Base-by-base conservation (phyloP, 2,888 invertebrate species). In the Orchestes rusci region DNA sequence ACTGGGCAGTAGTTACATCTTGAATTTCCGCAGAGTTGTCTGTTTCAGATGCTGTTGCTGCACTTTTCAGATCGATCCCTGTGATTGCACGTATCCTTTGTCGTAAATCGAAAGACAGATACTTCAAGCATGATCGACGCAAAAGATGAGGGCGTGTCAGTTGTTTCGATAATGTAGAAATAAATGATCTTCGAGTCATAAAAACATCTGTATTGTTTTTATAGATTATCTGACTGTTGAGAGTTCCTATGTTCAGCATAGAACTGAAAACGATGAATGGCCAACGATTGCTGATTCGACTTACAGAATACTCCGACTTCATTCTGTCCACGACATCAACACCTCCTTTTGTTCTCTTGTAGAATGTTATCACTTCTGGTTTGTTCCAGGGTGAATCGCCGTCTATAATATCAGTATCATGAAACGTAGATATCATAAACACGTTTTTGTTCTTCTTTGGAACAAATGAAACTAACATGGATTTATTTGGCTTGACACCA, bases 291-390 rank as follows among this genome's bases (percentile, higher is more conserved):
- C 41, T 45, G 4, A 38, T 18, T 35, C 39, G 19, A 5, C 42
- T 39, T 13, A 32, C 29, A 4, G 37, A 43, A 17, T 47, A 47
- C 20, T 43, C 47, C 12, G 43, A n/a, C 17, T 43, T 43, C 38
- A 43, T 43, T 5, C 33, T 3, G 15, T 47, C 47, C 3, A 43
- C 43, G 2, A 43, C 43, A 20, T 48, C 43, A 4, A 43, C 48
- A 23, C 35, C 49, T n/a, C 49, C 45, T 12, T 46, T 47, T 7
- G 47, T 50, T 19, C 8, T 28, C 39, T 47, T 48, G 30, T 50
- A 50, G 16, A 36, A 48, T 3, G 44, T 30, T 18, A 50, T 41
- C 27, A 50, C 43, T 27, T 47, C 36, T 18, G 49, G 46, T 18
- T 46, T 50, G 8, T 13, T 3, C 16, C 16, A 23, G n/a, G 7